Conservation (phyloP, 2,797 vertebrate species). For the Pipistrellus pygmaeus region DNA sequence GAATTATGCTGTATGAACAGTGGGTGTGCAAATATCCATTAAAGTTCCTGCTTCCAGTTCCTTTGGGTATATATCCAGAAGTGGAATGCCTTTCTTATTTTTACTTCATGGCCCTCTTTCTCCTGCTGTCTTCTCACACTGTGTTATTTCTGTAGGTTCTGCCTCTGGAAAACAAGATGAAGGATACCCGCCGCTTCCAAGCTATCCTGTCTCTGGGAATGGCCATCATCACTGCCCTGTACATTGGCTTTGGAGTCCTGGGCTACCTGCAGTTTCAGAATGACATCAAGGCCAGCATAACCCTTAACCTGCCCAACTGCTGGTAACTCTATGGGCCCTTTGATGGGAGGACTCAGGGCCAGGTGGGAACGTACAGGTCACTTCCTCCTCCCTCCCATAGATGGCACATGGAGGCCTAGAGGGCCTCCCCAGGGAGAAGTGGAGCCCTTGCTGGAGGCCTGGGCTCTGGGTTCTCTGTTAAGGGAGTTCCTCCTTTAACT, state of each 20-base stretch:
- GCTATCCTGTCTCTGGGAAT: conserved; percentile 93
- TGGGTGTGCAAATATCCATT: not conserved
- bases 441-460: not conserved
- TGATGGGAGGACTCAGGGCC: not conserved
- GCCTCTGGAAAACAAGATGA: conserved; percentile 98
- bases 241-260: conserved; percentile 92
- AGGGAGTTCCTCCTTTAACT: not conserved
- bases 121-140: not conserved
- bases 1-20: not conserved
- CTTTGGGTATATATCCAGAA: not conserved
- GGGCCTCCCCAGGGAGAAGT: not conserved
- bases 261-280: conserved; percentile 95
- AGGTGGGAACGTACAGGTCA: not conserved
- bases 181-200: conserved; percentile 91
- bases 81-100: not conserved
- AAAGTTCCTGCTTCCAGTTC: not conserved
- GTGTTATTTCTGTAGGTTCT: conserved; percentile 89
- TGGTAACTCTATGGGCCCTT: conserved; percentile 90
- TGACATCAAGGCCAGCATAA: conserved; percentile 93
- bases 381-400: not conserved
- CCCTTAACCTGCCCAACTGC: conserved; percentile 97
- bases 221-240: conserved; percentile 92
- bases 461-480: not conserved
- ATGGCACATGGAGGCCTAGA: not conserved
- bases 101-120: not conserved